Base-by-base conservation (phyloP, 2,888 invertebrate genomes). In the Agonopterix heracliana region DNA sequence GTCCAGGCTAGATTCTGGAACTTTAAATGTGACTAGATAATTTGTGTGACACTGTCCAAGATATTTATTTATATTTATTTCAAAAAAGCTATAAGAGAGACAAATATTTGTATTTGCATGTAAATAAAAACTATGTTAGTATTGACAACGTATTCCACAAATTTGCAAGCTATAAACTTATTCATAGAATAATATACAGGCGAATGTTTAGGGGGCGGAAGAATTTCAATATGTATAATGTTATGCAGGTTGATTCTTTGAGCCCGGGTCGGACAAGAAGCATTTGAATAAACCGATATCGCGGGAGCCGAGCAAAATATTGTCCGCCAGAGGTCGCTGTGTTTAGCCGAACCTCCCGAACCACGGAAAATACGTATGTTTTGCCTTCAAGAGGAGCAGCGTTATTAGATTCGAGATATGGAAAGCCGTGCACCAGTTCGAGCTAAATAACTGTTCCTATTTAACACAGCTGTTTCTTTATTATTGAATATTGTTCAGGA, bases 261-360 rank as follows among this genome's bases (percentile, higher is more conserved):
- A 82, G 84, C 41, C 62, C 71, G 84, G 85, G 80, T 82, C 80
- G 77, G 80, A 81, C 82, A 81, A 60, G 70, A 65, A 78, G 74
- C 78, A 87, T 87, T 85, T 87, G 85, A 86, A 87, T 87, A 87
- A 85, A 86, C 83, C 81, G 83, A 86, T 85, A 85, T 77, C 75
- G 70, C 64, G 71, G 74, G 61, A 76, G 74, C 72, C 70, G 76
- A 76, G 74, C 80, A 81, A 86, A 86, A 88, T 87, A 87, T 86
- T 82, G 84, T 83, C 82, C 81, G 72, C 72, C 65, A 69, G 78
- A 80, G 81, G 77, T 81, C 78, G 76, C 71, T 72, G 61, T 69
- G 77, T 74, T 81, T 77, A 75, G 74, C 66, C 63, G 53, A 61
- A 64, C 63, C 66, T 61, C 64, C 64, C 63, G 53, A 61, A 64